Evolutionary conservation across 2,113 vertebrate genomes (phyloP).

Genomic region (Silurus glanis): DNA sequence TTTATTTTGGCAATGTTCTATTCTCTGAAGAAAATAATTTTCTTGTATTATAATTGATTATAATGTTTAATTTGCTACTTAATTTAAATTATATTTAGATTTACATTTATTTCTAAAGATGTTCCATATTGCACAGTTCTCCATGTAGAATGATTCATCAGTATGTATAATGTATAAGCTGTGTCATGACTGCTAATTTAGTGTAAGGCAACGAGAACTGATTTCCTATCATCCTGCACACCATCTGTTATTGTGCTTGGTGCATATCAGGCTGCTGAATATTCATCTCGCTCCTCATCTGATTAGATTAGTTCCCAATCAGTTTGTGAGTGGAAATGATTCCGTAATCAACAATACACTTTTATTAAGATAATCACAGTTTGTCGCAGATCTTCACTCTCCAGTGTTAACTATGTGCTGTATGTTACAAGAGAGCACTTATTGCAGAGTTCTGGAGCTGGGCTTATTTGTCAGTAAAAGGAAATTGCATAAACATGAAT

Average conservation of each 20-base stretch:
- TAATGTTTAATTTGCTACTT: neutral
- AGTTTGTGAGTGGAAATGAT: conserved; percentile 61
- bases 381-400: conserved; percentile 66
- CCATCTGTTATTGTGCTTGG: conserved; percentile 72
- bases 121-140: conserved; percentile 10
- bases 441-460: neutral
- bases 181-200: conserved; percentile 52
- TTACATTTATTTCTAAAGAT: neutral
- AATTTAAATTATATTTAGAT: neutral
- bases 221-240: conserved; percentile 64
- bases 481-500: conserved; percentile 25
- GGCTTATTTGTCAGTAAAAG: conserved; percentile 39
- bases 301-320: conserved; percentile 73
- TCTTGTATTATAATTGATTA: neutral
- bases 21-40: neutral
- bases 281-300: conserved; percentile 71
- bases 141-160: conserved; percentile 16
- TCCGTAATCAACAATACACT: conserved; percentile 64
- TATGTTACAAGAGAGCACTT: conserved; percentile 19
- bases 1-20: neutral
- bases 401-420: conserved; percentile 68
- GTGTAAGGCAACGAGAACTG: conserved; percentile 56
- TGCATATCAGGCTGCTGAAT: conserved; percentile 70
- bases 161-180: neutral
- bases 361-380: conserved; percentile 56